phyloP scores from a whole-genome alignment of 2,113 vertebrate species.

The Alouatta palliata region DNA sequence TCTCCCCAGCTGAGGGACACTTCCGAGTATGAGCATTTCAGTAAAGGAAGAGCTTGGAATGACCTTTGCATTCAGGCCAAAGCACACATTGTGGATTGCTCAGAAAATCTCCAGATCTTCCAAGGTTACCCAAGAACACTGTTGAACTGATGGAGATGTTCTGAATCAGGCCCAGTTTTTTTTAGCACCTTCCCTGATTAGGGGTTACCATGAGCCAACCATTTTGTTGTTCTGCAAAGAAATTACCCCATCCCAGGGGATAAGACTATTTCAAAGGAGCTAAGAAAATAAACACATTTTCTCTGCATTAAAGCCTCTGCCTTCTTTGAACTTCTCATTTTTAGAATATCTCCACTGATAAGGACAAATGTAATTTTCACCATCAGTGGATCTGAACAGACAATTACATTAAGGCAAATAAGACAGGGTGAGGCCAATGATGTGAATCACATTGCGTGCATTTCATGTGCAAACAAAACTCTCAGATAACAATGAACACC shows the following conservation, averaged over 20 bases:
- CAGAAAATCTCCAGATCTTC: slow-evolving; percentile 25
- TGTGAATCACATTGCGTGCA: slow-evolving; percentile 56
- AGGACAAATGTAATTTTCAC: slow-evolving; percentile 79
- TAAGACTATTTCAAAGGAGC: slow-evolving; percentile 39
- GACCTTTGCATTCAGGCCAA: neutral
- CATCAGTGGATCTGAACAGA: slow-evolving; percentile 78
- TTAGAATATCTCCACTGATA: slow-evolving; percentile 61
- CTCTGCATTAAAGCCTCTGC: slow-evolving; percentile 50
- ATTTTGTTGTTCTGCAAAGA: slow-evolving; percentile 42
- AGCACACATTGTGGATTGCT: neutral
- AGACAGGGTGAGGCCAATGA: slow-evolving; percentile 65
- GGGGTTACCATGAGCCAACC: neutral
- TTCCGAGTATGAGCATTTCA: neutral
- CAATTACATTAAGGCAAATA: slow-evolving; percentile 76
- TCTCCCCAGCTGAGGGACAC: no score
- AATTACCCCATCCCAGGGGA: slow-evolving; percentile 41
- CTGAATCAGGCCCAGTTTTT: neutral
- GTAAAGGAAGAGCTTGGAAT: neutral
- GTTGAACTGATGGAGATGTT: neutral
- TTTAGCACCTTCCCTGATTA: slow-evolving; percentile 14
- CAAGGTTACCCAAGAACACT: slow-evolving; percentile 45
- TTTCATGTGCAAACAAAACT: slow-evolving; percentile 66
- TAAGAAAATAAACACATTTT: slow-evolving; percentile 57
- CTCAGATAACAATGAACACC: slow-evolving; percentile 56
- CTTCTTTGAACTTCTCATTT: slow-evolving; percentile 62